Base-by-base conservation (phyloP, 37 sponge, comb jelly and placozoan genomes). In the Aphrocallistes beatrix region DNA sequence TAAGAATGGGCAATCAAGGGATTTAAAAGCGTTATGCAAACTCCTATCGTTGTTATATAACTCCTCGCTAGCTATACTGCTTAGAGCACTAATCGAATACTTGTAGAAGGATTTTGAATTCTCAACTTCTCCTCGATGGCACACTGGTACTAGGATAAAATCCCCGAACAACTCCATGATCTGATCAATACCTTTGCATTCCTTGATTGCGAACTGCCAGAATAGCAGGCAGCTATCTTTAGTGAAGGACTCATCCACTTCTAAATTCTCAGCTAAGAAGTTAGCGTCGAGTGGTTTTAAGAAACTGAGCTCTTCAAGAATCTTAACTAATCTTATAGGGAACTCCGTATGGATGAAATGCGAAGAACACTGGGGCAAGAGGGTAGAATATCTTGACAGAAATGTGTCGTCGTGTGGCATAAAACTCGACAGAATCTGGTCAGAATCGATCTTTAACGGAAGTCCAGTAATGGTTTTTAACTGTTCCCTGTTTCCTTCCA, bases 371-470 rank as follows among this genome's bases (percentile, higher is more conserved):
- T 60, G 75, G 34, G 75, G 75, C n/a, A 60, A 13, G 75, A 60
- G 75, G n/a, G 75, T 25, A 60, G 75, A 19, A 30, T 60, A 60
- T 25, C 8, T 13, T 32, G 75, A 28, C 17, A 21, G 75, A 30
- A 60, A 60, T 19, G 75, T 32, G 1, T 60, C 75, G 10, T 19
- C n/a, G 34, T 28, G 3, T 32, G 8, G 10, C 1, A 19, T 60
- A 28, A 60, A 60, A 13, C 75, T 60, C 10, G 28, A 60, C 3
- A 60, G 25, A 13, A 32, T 60, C n/a, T 60, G 28, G 1, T 28
- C 28, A 25, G 75, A 60, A 60, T 60, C 75, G 34, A 60, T 60
- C 34, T 60, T 60, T 30, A 60, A 60, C n/a, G 75, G 75, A 60
- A 60, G 10, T 28, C n/a, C 75, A 60, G 32, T 60, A 30, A 60